Percentiles rank a stretch among this genome's conserved stretches.
Evolutionary conservation across 2,797 vertebrate genomes (phyloP).

Genomic region (Hydrolagus colliei): DNA sequence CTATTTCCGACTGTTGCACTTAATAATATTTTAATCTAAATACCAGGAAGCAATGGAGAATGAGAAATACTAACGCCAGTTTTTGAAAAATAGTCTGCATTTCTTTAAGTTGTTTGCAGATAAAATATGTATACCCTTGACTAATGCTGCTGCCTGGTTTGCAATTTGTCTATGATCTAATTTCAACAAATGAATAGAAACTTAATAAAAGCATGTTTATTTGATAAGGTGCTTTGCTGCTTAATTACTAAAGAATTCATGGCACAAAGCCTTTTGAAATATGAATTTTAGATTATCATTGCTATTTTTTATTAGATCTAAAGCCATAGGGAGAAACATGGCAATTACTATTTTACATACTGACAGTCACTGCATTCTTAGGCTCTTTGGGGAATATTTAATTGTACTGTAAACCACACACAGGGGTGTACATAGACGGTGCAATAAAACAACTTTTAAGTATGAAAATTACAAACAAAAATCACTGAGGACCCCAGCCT

Average conservation of each 20-base stretch:
- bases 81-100: not conserved
- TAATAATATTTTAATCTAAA: not conserved
- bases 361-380: slow-evolving; percentile 48
- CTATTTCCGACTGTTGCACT: not conserved
- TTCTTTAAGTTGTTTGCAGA: not conserved
- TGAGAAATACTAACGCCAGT: not conserved
- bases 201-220: slow-evolving; percentile 44
- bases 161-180: slow-evolving; percentile 38
- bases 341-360: slow-evolving; percentile 55
- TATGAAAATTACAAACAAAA: slow-evolving; percentile 38
- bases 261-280: slow-evolving; percentile 50
- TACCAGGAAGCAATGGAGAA: not conserved
- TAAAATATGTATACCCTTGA: not conserved
- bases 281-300: slow-evolving; percentile 54
- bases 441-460: slow-evolving; percentile 39
- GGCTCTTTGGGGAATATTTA: slow-evolving; percentile 56
- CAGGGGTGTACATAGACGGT: slow-evolving; percentile 55
- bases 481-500: too few relatives aligned
- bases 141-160: not conserved
- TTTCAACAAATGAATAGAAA: slow-evolving; percentile 50
- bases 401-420: slow-evolving; percentile 57
- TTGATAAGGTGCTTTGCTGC: slow-evolving; percentile 47
- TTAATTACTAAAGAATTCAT: slow-evolving; percentile 51
- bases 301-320: slow-evolving; percentile 52
- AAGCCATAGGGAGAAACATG: slow-evolving; percentile 47